Evolutionary conservation across 2,797 vertebrate species (phyloP).

Genomic region (Channa striata): DNA sequence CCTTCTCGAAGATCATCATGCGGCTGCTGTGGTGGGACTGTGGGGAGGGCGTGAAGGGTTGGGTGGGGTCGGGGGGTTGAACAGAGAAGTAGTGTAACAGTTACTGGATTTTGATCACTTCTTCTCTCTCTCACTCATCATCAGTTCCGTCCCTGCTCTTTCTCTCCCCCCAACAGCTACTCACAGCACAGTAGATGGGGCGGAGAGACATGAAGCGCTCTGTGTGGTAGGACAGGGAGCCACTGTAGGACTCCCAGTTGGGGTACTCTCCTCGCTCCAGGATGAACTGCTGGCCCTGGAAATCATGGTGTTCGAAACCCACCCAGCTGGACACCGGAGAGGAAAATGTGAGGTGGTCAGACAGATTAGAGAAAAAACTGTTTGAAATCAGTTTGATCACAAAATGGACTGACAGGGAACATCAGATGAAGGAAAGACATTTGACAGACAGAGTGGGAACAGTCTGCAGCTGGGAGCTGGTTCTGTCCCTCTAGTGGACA

Average conservation of each 20-base stretch:
- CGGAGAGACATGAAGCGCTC: conserved; percentile 78
- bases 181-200: conserved; percentile 79
- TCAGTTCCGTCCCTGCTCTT: conserved; percentile 15
- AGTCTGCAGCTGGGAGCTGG: too few relatives aligned
- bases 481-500: too few relatives aligned
- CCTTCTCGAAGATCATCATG: conserved; percentile 77
- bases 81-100: not conserved
- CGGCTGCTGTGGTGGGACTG: conserved; percentile 74
- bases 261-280: conserved; percentile 80
- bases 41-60: not conserved
- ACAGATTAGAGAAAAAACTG: not conserved
- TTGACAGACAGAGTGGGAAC: too few relatives aligned
- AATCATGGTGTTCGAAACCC: conserved; percentile 77
- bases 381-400: conserved; percentile 17
- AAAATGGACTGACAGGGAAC: not conserved
- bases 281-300: conserved; percentile 82
- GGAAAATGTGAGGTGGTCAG: conserved; percentile 12
- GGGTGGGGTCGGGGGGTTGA: conserved; percentile 4
- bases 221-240: conserved; percentile 74
- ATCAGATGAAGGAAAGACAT: not conserved
- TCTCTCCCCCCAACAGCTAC: conserved; percentile 27
- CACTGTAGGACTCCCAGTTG: conserved; percentile 76
- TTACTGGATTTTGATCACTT: not conserved
- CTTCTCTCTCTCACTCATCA: conserved; percentile 30
- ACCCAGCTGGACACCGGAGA: conserved; percentile 66